phyloP scores from a whole-genome alignment of 1,140 invertebrate genomes.

The Conopomorpha cramerella region DNA sequence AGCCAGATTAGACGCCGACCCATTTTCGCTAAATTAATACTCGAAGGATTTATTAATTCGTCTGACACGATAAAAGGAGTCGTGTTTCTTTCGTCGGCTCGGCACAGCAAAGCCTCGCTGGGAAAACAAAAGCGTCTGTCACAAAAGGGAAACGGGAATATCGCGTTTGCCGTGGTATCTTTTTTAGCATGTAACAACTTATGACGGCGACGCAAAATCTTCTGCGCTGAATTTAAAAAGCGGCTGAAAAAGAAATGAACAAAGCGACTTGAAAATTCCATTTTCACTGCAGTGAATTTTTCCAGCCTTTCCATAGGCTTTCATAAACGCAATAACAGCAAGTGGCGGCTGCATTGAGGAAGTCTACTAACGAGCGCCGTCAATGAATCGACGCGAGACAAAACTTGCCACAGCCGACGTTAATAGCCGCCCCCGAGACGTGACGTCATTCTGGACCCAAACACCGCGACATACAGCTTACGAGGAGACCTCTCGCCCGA shows the following conservation, averaged over 20 bases:
- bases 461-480: constrained; percentile 10
- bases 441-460: constrained; percentile 10
- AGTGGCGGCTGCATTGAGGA: constrained; percentile 52
- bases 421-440: constrained; percentile 26
- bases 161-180: too few species aligned
- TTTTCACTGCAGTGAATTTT: too few species aligned
- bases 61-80: too few species aligned
- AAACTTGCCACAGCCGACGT: constrained; percentile 43
- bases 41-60: constrained; percentile 6
- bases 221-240: constrained; percentile 8
- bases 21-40: constrained; percentile 11
- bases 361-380: constrained; percentile 37
- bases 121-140: too few species aligned
- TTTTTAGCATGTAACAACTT: too few species aligned
- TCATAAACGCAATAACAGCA: constrained; percentile 59
- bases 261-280: constrained; percentile 53
- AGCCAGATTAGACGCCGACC: constrained; percentile 25
- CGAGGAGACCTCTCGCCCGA: constrained; percentile 4
- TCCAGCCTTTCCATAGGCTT: constrained; percentile 51
- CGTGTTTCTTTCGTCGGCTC: too few species aligned
- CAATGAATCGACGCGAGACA: constrained; percentile 51
- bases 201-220: constrained; percentile 17
- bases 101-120: too few species aligned
- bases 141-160: too few species aligned
- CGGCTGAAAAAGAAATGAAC: constrained; percentile 28